Conservation (phyloP, 2,113 vertebrate genomes). For the Periophthalmus modestus region DNA sequence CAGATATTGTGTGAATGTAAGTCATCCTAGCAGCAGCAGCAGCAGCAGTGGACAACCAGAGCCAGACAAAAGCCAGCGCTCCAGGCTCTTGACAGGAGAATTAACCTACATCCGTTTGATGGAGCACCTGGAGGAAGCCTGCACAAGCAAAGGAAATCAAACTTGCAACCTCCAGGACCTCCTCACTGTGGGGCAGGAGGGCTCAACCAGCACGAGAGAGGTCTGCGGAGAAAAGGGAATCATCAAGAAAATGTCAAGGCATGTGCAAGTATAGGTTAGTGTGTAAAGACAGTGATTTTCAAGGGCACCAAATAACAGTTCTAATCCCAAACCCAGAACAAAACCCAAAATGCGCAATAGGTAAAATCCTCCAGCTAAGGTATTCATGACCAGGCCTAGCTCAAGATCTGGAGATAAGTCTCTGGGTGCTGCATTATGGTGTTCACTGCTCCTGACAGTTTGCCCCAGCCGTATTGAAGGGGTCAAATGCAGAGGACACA, state of each 20-base stretch:
- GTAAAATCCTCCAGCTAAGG: too few relatives aligned
- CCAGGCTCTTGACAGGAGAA: slow-evolving; percentile 3
- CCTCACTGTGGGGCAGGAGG: neutral
- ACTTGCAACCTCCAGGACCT: neutral
- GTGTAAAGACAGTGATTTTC: neutral
- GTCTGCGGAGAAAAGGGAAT: neutral
- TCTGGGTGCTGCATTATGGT: too few relatives aligned
- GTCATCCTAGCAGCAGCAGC: neutral
- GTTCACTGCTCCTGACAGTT: too few relatives aligned
- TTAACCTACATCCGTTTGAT: slow-evolving; percentile 5
- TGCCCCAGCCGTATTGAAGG: too few relatives aligned
- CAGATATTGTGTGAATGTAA: neutral
- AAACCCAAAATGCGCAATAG: too few relatives aligned
- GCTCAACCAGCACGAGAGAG: neutral
- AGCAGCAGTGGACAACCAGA: neutral
- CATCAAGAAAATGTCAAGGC: neutral
- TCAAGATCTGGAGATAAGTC: too few relatives aligned
- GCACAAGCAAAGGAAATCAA: slow-evolving; percentile 13
- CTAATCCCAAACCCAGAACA: neutral
- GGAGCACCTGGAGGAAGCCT: slow-evolving; percentile 5
- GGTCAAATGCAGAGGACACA: too few relatives aligned
- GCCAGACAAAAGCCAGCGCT: slow-evolving; percentile 5
- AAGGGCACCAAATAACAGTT: neutral
- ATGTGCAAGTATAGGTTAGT: neutral
- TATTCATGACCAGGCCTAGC: too few relatives aligned